Base-by-base conservation (phyloP, 2,797 vertebrate genomes). In the Manis crassicaudata region DNA sequence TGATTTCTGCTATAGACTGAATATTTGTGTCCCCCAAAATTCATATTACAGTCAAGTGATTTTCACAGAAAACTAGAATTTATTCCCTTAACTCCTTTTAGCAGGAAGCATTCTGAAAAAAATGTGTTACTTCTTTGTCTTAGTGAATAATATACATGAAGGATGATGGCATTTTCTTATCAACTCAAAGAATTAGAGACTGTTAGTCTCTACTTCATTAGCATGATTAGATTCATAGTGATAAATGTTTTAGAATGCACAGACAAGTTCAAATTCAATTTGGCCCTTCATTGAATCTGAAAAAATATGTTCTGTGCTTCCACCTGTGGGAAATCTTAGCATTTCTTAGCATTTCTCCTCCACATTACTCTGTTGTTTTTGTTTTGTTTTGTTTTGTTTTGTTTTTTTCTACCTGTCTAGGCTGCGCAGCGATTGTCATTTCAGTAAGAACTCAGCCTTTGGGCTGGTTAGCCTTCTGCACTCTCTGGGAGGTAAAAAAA, bases 31-130 rank as follows among this genome's bases (percentile, higher is more conserved):
- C 13, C 17, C 40, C 25, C 43, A 4, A 52, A 17, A 40, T 62
- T 54, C n/a, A 27, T 83, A 73, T 67, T 56, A 83, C 1, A 81
- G 20, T 65, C 32, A 32, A 91, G 43, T 37, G 27, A 43, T 58
- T 88, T 92, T 72, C 63, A 85, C 56, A 63, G 58, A 77, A 94
- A 79, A 72, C 40, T 50, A 54, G 63, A 65, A 86, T 89, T 62
- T 18, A 13, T 80, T 62, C 21, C 56, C 91, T 76, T 29, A 70
- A 54, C 58, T 86, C 29, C 27, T 70, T 56, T 83, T 37, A 91
- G 73, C 46, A 50, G 52, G 23, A 86, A 91, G 20, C n/a, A n/a
- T 76, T 76, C 52, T 37, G n/a, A 88, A 90, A 82, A 90, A 92
- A 82, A 75, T 25, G 2, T 43, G 7, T 82, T 60, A 27, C 3